These are phyloP conservation scores for Dryobates pubescens DNA, from an alignment of 2,797 vertebrate species.

Conservation along the genomic window DNA sequence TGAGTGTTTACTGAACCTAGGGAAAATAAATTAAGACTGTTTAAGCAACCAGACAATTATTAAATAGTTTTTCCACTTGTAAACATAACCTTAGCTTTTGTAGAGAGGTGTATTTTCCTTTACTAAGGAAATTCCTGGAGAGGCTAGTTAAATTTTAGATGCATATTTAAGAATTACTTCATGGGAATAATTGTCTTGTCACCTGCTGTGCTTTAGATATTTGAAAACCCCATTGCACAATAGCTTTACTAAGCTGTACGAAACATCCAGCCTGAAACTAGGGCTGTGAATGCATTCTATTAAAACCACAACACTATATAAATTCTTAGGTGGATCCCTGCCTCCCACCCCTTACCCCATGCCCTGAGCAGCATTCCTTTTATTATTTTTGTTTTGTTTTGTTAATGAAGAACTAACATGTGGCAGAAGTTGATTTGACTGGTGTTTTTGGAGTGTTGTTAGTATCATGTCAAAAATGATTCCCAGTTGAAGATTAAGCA, in stretches of 20 bases:
- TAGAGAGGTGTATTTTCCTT: neutral
- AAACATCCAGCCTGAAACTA: neutral
- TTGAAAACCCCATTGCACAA: neutral
- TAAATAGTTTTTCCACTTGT: neutral
- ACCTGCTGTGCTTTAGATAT: neutral
- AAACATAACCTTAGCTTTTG: neutral
- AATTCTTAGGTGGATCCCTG: neutral
- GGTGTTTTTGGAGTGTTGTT: neutral
- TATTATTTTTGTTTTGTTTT: neutral
- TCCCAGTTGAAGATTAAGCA: neutral
- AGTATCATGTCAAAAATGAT: neutral
- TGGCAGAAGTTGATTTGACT: neutral
- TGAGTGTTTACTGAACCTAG: neutral
- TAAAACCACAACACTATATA: neutral
- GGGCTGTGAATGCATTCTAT: neutral
- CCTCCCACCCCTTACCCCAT: accelerated
- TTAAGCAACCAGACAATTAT: neutral
- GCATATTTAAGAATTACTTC: neutral
- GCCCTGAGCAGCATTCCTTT: neutral
- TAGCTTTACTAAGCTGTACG: neutral
- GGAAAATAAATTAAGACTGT: neutral
- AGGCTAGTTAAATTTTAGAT: neutral
- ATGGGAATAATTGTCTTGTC: neutral
- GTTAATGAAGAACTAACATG: neutral
- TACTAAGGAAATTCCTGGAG: neutral